Evolutionary conservation across 2,797 vertebrate genomes (phyloP), one percentile per base, ranked within the genome.

Genomic region (Hyperoplus immaculatus): DNA sequence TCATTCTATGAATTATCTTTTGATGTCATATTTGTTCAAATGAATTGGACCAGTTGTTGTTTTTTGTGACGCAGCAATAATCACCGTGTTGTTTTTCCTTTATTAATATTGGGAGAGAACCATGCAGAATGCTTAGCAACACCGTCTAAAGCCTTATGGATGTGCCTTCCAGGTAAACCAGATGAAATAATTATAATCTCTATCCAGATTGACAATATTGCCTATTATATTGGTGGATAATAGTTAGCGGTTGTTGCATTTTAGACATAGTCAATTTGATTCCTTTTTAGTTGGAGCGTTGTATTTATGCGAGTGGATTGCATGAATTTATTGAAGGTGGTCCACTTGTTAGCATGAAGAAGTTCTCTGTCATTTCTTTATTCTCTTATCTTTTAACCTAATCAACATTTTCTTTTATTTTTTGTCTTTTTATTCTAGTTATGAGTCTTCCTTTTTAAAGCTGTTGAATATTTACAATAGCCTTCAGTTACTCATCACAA

Each of bases 91-190:
- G 49, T 95, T 96, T 96, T 95, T 95, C 93, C 93, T 92, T 65
- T 14, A 29, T 29, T 29, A 53, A 65, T 77, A 38, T 95, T 92
- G 94, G 95, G 95, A 97, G 94, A 96, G 89, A 93, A 93, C 67
- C 86, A 78, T 86, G 70, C 90, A 89, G 86, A 91, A 91, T 76
- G 90, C 90, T 96, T 96, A 96, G 94, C 95, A 96, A 96, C 96
- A 96, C 96, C 95, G 95, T 96, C 93, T 93, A 90, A 96, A 97
- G 97, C 97, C 97, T 97, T 95, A 95, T 89, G 96, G 96, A 97
- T 95, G 97, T 99, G 98, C 98, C 98, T 99, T 99, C 94, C 96
- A 96, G 90, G 89, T 84, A 59, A 94, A 93, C 93, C 89, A 76
- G 87, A 94, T 88, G 85, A 94, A 95, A 94, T 93, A 93, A 96